Evolutionary conservation across 2,797 vertebrate genomes (phyloP).

Genomic region (Chromobotia macracanthus): DNA sequence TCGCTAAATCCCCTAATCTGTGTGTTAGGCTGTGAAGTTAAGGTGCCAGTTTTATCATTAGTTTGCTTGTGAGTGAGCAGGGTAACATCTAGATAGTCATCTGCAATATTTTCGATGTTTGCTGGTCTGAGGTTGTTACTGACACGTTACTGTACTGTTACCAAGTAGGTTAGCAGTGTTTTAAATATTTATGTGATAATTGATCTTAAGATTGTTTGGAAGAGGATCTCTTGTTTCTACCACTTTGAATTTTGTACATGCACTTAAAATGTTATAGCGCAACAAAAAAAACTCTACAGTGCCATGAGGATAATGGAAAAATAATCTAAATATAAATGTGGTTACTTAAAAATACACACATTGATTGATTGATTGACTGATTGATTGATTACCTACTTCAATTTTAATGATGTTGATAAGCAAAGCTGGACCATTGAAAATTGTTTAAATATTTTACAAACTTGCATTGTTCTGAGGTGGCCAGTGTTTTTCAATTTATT

Average conservation of each 20-base stretch:
- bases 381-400: neutral
- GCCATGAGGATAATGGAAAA: neutral
- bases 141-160: constrained; percentile 57
- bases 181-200: constrained; percentile 62
- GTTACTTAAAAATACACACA: neutral
- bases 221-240: constrained; percentile 60
- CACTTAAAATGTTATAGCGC: constrained; percentile 20
- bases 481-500: neutral
- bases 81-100: neutral
- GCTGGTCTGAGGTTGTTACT: constrained; percentile 61
- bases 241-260: constrained; percentile 31
- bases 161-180: constrained; percentile 45
- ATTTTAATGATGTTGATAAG: neutral
- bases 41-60: constrained; percentile 60
- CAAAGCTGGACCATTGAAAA: neutral
- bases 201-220: constrained; percentile 44
- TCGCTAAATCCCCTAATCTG: constrained; percentile 53
- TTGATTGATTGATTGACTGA: too few species aligned
- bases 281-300: neutral
- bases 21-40: constrained; percentile 11
- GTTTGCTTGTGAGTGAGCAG: constrained; percentile 60
- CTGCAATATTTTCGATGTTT: constrained; percentile 10
- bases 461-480: neutral
- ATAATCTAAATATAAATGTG: neutral
- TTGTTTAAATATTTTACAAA: neutral